Evolutionary conservation across 2,888 invertebrate genomes (phyloP).

Genomic region (Tinea pellionella): DNA sequence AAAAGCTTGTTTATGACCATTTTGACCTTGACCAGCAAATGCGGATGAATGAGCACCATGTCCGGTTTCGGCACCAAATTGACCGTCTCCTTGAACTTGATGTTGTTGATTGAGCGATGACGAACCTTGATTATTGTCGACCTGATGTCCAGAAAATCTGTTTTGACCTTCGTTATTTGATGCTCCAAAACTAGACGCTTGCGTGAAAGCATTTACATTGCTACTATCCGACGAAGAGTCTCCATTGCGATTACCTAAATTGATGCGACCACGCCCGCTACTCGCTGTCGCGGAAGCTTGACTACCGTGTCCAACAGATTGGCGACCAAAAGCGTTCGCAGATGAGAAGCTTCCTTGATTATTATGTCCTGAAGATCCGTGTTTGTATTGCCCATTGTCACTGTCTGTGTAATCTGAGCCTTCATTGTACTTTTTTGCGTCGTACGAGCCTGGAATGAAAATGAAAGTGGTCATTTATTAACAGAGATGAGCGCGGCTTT

Average conservation of each 20-base stretch:
- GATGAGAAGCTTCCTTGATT: conserved; percentile 18
- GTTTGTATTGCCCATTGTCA: conserved; percentile 34
- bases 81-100: background rate
- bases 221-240: background rate
- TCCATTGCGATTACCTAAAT: background rate
- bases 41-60: background rate
- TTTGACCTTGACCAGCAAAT: background rate
- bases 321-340: conserved; percentile 30
- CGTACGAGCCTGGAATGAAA: conserved; percentile 63
- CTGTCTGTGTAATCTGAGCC: conserved; percentile 44
- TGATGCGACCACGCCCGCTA: background rate
- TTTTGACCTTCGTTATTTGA: background rate
- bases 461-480: conserved; percentile 60
- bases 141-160: background rate
- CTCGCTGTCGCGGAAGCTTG: background rate
- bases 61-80: background rate
- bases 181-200: background rate
- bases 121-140: background rate
- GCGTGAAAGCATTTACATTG: background rate
- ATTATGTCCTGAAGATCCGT: background rate
- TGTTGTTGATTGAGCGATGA: background rate
- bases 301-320: conserved; percentile 23
- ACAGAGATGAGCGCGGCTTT: conserved; percentile 21
- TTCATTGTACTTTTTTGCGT: conserved; percentile 53
- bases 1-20: background rate